Conservation (phyloP, 2,797 vertebrate species). For the Danionella dracula region DNA sequence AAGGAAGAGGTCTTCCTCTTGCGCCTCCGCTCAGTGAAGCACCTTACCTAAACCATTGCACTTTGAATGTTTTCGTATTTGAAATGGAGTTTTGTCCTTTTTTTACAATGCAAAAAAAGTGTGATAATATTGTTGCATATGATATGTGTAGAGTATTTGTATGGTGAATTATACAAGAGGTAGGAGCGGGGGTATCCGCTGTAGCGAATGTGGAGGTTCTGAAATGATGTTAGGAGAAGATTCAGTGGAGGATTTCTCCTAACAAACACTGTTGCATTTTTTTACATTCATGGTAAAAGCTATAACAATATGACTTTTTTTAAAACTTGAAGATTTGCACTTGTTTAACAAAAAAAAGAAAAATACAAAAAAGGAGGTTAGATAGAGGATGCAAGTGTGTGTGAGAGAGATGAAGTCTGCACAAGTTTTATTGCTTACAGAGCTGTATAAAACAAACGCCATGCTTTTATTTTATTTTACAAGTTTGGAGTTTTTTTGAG, state of each 20-base stretch:
- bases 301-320: slow-evolving; percentile 47
- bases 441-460: slow-evolving; percentile 46
- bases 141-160: slow-evolving; percentile 48
- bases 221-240: neutral
- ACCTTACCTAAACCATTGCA: slow-evolving; percentile 71
- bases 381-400: slow-evolving; percentile 27
- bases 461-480: slow-evolving; percentile 50
- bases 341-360: slow-evolving; percentile 46
- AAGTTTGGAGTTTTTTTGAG: slow-evolving; percentile 36
- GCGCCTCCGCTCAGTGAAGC: slow-evolving; percentile 57
- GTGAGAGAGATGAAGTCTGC: slow-evolving; percentile 41
- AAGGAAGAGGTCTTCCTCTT: slow-evolving; percentile 26
- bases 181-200: neutral
- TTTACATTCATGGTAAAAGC: slow-evolving; percentile 44
- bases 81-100: slow-evolving; percentile 43
- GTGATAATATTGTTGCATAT: slow-evolving; percentile 48
- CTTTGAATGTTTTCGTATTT: slow-evolving; percentile 66
- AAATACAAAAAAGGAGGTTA: slow-evolving; percentile 23
- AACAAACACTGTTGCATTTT: slow-evolving; percentile 51
- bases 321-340: slow-evolving; percentile 60
- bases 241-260: slow-evolving; percentile 20
- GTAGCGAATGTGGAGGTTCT: neutral
- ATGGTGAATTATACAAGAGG: slow-evolving; percentile 29
- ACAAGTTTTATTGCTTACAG: slow-evolving; percentile 49
- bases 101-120: slow-evolving; percentile 40